These are phyloP conservation scores for Hypothenemus hampei DNA, from an alignment of 1,140 invertebrate species.

Conservation along the genomic window DNA sequence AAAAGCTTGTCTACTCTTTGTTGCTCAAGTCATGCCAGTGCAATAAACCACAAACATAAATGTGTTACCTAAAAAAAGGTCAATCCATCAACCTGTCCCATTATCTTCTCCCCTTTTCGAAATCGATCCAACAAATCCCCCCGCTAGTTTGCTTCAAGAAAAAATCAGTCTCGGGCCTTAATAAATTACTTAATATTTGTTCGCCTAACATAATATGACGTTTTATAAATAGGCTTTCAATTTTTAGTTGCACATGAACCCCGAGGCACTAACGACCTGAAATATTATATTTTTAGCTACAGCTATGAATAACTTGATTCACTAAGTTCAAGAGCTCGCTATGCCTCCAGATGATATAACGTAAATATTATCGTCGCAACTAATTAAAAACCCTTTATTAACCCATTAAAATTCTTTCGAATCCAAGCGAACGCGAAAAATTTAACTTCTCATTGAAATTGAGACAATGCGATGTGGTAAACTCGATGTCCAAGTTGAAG, in stretches of 20 bases:
- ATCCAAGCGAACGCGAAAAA: not conserved
- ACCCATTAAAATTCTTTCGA: not conserved
- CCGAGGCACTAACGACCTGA: conserved; percentile 18
- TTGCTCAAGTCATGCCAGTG: no score
- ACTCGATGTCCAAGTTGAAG: not conserved
- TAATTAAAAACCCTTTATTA: not conserved
- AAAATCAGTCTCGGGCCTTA: no score
- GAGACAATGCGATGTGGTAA: not conserved
- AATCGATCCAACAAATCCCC: no score
- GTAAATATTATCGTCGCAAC: not conserved
- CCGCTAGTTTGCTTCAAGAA: no score
- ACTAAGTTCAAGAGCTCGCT: conserved; percentile 16
- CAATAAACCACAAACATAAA: no score
- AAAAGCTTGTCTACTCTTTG: no score
- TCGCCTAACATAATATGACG: no score
- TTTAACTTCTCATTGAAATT: not conserved
- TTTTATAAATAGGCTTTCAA: no score
- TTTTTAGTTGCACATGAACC: conserved; percentile 7
- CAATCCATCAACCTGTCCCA: no score
- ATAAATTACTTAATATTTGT: no score
- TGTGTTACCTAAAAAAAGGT: no score
- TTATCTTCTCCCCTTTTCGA: no score
- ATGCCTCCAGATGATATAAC: conserved; percentile 9
- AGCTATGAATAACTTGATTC: conserved; percentile 10
- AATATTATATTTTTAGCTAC: conserved; percentile 20